Conservation (phyloP, 2,888 invertebrate species). For the Pachymerium ferrugineum region DNA sequence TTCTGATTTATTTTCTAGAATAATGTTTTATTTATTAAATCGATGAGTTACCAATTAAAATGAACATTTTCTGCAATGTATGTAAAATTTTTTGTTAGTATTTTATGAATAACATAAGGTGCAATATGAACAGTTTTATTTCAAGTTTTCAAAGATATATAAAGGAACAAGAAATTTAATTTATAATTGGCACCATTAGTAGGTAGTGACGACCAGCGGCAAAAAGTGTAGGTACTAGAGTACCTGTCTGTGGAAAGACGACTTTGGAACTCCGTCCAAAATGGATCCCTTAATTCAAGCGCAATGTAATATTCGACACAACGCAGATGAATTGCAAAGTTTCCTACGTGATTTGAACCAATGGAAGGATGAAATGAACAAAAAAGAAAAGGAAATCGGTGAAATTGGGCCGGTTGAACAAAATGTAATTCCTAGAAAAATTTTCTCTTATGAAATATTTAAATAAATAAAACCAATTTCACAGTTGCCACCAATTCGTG, state of each 20-base stretch:
- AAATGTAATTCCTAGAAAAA: background rate
- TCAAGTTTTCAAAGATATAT: no score
- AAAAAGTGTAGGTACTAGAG: no score
- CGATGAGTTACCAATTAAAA: no score
- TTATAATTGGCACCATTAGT: no score
- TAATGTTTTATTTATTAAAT: no score
- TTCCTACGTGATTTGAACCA: constrained; percentile 66
- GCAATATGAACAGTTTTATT: no score
- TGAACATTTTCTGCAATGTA: no score
- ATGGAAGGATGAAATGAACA: constrained; percentile 68
- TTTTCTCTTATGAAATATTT: background rate
- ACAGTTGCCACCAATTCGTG: constrained; percentile 36
- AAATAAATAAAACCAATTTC: constrained; percentile 1
- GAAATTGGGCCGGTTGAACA: constrained; percentile 32
- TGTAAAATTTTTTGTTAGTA: no score
- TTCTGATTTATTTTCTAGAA: no score
- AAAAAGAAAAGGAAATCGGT: constrained; percentile 53
- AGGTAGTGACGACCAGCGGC: no score
- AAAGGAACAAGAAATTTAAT: no score
- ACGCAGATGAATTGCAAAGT: constrained; percentile 62
- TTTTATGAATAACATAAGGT: no score
- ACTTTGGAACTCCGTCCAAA: background rate
- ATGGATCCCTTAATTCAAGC: constrained; percentile 50
- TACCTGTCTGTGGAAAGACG: background rate
- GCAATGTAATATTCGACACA: constrained; percentile 66